Evolutionary conservation across 2,888 invertebrate species (phyloP), one percentile per base, ranked within the genome.

Genomic region (Ochropleura leucogaster): DNA sequence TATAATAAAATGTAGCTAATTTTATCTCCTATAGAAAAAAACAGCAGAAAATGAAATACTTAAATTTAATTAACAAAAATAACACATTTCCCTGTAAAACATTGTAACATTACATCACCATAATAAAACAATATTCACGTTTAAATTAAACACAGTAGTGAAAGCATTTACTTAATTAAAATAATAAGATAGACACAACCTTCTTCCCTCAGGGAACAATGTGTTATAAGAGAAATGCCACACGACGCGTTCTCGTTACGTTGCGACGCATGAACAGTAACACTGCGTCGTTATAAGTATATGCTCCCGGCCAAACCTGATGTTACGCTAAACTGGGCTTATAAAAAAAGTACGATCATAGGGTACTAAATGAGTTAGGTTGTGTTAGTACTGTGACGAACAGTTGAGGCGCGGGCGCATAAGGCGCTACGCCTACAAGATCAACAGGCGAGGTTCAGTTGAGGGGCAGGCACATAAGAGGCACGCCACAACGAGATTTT

Each of bases 141-240:
- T 60, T 68, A 79, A 74, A 69, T 64, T 67, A 20, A 77, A 64
- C 64, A 60, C 8, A 72, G 46, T n/a, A 68, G 40, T 65, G 51
- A 55, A 79, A 68, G 75, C 74, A 78, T 71, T 57, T 18, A 16
- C n/a, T 68, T 77, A 77, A 80, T 82, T 85, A 83, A 81, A 85
- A 76, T 80, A 66, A 80, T 81, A 74, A 79, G 55, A 75, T 81
- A 81, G 55, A 60, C 44, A 65, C 63, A 40, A 67, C 47, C 47
- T 72, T 62, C 40, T 47, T 63, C 20, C 79, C 69, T 75, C 9
- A 18, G 85, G 77, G 83, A 74, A 68, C 79, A 73, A 85, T 83
- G 79, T 74, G 66, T 76, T 81, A 73, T 76, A 66, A 75, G 62
- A 20, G 44, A 44, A n/a, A 14, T 20, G n/a, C 44, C 62, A 62